Conservation (phyloP, 1,140 invertebrate genomes). For the Drosophila novamexicana region DNA sequence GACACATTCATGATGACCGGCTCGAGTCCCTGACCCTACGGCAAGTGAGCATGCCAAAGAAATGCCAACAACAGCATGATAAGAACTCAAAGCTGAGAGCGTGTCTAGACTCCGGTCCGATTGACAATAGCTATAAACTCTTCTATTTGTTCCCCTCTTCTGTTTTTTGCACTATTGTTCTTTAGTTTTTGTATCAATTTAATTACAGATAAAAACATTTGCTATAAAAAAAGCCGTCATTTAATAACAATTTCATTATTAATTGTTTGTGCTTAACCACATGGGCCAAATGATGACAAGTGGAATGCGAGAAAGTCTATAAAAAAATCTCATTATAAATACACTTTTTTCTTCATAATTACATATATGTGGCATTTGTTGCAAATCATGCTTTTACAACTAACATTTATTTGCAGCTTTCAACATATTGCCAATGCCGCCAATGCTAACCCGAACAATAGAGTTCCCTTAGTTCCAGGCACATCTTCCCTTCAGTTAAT, state of each 20-base stretch:
- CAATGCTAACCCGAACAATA: background rate
- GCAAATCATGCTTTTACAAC: conserved; percentile 25
- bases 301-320: conserved; percentile 25
- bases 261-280: conserved; percentile 25
- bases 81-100: background rate
- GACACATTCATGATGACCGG: background rate
- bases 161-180: background rate
- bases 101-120: background rate
- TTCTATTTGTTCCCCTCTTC: background rate
- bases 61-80: conserved; percentile 1
- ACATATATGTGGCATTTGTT: conserved; percentile 2
- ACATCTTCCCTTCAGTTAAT: background rate
- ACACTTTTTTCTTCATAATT: conserved; percentile 16
- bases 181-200: conserved; percentile 11
- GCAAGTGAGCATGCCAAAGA: conserved; percentile 8
- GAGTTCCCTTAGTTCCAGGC: too few relatives aligned
- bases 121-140: background rate
- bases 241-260: conserved; percentile 50
- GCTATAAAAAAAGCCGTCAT: conserved; percentile 21
- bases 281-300: conserved; percentile 32
- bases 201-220: conserved; percentile 14
- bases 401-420: background rate
- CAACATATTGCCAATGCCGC: background rate
- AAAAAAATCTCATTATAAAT: conserved; percentile 29
- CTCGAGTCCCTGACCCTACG: conserved; percentile 8